A percentile compares a stretch with the other conserved stretches of the same genome.
These are phyloP conservation scores for Strix uralensis DNA, from an alignment of 2,113 vertebrate genomes.

Conservation along the genomic window DNA sequence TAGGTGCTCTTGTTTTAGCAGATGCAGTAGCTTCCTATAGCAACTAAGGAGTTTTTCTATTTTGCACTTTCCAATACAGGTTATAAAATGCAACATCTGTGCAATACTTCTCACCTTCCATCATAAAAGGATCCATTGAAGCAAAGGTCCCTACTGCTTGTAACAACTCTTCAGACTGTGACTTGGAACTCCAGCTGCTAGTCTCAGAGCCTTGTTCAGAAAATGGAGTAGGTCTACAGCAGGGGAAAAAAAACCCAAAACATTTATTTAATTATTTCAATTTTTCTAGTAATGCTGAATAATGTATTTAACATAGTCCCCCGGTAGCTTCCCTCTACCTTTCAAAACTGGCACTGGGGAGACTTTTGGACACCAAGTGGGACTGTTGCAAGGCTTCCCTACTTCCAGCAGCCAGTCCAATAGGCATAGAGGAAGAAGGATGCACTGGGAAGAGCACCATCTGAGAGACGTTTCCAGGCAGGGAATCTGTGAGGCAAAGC, in stretches of 20 bases:
- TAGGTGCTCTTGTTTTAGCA: neutral
- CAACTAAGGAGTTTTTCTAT: neutral
- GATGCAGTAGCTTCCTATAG: neutral
- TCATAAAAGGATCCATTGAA: constrained; percentile 80
- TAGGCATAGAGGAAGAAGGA: constrained; percentile 76
- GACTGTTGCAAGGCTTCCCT: constrained; percentile 70
- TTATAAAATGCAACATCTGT: neutral
- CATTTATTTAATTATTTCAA: neutral
- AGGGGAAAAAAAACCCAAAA: neutral
- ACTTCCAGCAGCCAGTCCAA: constrained; percentile 68
- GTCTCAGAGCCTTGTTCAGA: constrained; percentile 80
- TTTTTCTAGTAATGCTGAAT: neutral
- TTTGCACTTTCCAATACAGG: neutral
- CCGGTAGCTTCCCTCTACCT: constrained; percentile 70
- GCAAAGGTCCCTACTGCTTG: constrained; percentile 79
- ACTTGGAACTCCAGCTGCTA: constrained; percentile 63
- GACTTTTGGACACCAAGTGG: constrained; percentile 73
- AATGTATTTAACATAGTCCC: neutral
- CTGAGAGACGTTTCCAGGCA: constrained; percentile 78
- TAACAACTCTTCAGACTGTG: constrained; percentile 83
- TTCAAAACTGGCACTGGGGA: constrained; percentile 74
- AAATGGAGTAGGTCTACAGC: constrained; percentile 41
- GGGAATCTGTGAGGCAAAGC: constrained; percentile 78
- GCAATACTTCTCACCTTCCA: constrained; percentile 81
- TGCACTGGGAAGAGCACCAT: constrained; percentile 26